Evolutionary conservation across 2,888 invertebrate genomes (phyloP).

Genomic region (Brachyopa scutellaris): DNA sequence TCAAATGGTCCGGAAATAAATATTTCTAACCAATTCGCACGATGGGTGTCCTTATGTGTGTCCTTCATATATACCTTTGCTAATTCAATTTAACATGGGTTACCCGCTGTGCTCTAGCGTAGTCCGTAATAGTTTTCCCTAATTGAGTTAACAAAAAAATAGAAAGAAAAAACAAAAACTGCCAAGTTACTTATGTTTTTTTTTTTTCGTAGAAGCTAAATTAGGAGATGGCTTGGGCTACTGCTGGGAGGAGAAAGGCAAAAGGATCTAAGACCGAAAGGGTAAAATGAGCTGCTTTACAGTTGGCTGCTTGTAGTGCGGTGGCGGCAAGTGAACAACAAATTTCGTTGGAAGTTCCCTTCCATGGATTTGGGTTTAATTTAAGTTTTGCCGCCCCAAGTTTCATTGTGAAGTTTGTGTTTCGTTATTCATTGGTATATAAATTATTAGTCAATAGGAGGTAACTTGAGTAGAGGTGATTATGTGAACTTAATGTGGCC

Average conservation of each 20-base stretch:
- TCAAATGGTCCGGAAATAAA: slow-evolving; percentile 39
- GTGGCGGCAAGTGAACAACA: not conserved
- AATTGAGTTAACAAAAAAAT: slow-evolving; percentile 16
- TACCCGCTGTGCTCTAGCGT: not conserved
- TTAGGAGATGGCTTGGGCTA: not conserved
- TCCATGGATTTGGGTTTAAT: slow-evolving; percentile 26
- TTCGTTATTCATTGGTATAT: slow-evolving; percentile 57
- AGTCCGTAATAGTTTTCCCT: slow-evolving; percentile 34
- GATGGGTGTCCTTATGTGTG: not conserved
- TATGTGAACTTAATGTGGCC: slow-evolving; percentile 11
- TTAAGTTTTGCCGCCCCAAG: slow-evolving; percentile 22
- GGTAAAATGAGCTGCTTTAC: slow-evolving; percentile 12
- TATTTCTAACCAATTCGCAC: slow-evolving; percentile 15
- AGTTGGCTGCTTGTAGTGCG: not conserved
- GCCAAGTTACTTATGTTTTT: slow-evolving; percentile 6
- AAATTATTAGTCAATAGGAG: slow-evolving; percentile 30
- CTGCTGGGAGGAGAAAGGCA: not conserved
- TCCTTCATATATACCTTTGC: slow-evolving; percentile 9
- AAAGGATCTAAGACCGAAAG: not conserved
- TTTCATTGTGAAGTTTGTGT: slow-evolving; percentile 3
- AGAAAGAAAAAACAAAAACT: not conserved
- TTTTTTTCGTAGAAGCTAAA: not conserved
- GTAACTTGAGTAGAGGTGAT: slow-evolving; percentile 1
- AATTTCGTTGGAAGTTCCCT: not conserved
- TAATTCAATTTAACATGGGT: slow-evolving; percentile 37